These are phyloP conservation scores for Leuciscus waleckii DNA, from an alignment of 2,797 vertebrate genomes.

Conservation along the genomic window DNA sequence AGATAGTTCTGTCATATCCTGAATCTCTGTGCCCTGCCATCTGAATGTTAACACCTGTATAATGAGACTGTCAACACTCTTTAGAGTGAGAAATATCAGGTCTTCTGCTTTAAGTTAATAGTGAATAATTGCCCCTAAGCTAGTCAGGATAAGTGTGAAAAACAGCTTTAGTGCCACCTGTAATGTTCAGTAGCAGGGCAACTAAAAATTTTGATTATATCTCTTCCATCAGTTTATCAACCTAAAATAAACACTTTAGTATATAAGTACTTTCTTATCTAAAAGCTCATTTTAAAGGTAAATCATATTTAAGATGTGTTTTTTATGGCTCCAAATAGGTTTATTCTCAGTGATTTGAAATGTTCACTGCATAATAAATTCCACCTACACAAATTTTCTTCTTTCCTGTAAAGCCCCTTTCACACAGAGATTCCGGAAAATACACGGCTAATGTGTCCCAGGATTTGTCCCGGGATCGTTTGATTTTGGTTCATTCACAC, in stretches of 20 bases:
- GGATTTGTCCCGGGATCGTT: no score
- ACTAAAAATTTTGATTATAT: background rate
- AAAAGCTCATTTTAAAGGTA: background rate
- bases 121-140: constrained; percentile 1
- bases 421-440: no score
- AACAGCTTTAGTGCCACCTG: background rate
- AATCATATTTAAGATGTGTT: background rate
- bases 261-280: background rate
- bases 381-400: constrained; percentile 12
- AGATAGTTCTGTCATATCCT: constrained; percentile 17
- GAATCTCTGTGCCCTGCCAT: background rate
- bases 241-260: background rate
- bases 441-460: no score
- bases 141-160: background rate
- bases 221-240: background rate
- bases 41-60: background rate
- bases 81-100: background rate
- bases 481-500: no score
- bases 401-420: background rate
- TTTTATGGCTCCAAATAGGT: background rate
- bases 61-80: constrained; percentile 27
- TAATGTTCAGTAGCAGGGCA: background rate
- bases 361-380: background rate
- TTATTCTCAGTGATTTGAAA: constrained; percentile 22
- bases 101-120: constrained; percentile 7